Base-by-base conservation (phyloP, 2,113 vertebrate species). In the Melanostigma gelatinosum region DNA sequence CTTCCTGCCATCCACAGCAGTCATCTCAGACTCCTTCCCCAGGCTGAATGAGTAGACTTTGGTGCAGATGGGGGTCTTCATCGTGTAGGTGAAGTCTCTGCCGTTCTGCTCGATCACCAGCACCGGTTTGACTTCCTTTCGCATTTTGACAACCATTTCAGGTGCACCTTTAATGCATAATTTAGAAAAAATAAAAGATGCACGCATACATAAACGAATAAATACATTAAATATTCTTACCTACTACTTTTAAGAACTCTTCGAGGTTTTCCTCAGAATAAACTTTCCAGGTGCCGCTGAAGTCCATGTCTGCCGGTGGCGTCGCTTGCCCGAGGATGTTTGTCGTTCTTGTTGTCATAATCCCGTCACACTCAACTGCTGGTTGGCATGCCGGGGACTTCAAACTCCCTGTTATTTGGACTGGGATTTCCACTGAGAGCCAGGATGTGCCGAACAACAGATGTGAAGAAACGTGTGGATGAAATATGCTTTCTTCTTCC, bases 231-330 rank as follows among this genome's bases (percentile, higher is more conserved):
- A 16, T 8, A 46, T 60, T 77, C 94, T 96, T 88, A 97, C 96
- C 95, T 0, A 96, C 75, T 38, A 78, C 91, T 90, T 93, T 94
- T 62, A 97, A 91, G 57, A 97, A 96, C 1, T 91, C 91, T 34
- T 96, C 95, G 0, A 94, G 91, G 76, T 97, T 97, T 70, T 96
- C 95, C 78, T 97, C 96, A 7, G 85, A 72, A 20, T 96, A 95
- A 75, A 96, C 93, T 57, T 96, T 89, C 96, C 97, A 97, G 4
- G 94, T 95, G 71, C 96, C 96, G 1, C 2, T 85, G 70, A 97
- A 97, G 1, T 96, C 95, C 96, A 96, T 96, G 8, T 0, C 84
- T 90, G 68, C 72, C 58, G 52, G 1, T 40, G 5, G 40, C 48
- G 71, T 11, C 36, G 61, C 15, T 9, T 24, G 85, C 48, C 50